Evolutionary conservation across 2,113 vertebrate genomes (phyloP).

Genomic region (Coreoperca whiteheadi): DNA sequence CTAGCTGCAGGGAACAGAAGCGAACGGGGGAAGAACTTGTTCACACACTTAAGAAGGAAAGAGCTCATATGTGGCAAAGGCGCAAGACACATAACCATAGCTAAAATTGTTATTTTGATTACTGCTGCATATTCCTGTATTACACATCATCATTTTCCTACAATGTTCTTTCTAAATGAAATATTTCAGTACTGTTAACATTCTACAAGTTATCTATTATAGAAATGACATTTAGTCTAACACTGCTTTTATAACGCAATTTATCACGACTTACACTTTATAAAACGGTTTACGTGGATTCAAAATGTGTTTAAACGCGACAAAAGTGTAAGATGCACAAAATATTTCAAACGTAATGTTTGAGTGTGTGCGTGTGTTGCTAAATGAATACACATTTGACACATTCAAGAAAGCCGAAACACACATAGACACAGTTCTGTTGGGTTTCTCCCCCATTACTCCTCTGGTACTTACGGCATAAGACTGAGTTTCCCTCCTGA

Average conservation of each 20-base stretch:
- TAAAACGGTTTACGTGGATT: not conserved
- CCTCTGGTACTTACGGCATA: constrained; percentile 93
- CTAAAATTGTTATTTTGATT: not conserved
- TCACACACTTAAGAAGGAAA: constrained; percentile 13
- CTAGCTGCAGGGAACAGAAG: constrained; percentile 24
- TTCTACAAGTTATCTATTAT: not conserved
- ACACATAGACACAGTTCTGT: not conserved
- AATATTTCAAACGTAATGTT: too few relatives aligned
- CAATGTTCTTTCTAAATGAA: not conserved
- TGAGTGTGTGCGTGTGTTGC: not conserved
- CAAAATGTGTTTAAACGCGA: not conserved
- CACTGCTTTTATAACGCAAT: not conserved
- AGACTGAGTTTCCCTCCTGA: constrained; percentile 97
- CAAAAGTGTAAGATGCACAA: not conserved
- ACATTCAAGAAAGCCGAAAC: not conserved
- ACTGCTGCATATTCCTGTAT: not conserved
- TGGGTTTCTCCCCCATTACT: not conserved
- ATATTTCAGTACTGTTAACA: not conserved
- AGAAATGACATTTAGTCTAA: not conserved
- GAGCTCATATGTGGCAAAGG: not conserved
- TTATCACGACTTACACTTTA: not conserved
- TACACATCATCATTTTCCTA: not conserved
- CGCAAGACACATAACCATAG: not conserved
- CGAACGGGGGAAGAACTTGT: constrained; percentile 2
- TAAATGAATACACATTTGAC: not conserved